These are phyloP conservation scores for Sipha maydis DNA, from an alignment of 2,888 invertebrate species.

Conservation along the genomic window DNA sequence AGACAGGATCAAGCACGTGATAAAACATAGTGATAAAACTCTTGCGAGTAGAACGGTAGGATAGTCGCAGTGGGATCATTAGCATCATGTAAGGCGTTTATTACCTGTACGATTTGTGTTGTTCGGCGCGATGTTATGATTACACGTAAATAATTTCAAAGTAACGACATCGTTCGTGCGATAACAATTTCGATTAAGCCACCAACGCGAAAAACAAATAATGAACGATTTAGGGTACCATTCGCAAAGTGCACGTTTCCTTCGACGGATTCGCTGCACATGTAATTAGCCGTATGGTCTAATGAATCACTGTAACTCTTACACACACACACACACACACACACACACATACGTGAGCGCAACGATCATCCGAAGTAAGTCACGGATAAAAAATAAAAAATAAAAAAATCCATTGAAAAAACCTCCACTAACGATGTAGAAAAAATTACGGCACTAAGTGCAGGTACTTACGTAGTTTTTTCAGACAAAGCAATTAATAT, in stretches of 20 bases:
- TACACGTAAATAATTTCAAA: neutral
- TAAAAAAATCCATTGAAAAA: neutral
- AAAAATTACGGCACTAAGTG: neutral
- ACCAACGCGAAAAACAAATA: conserved; percentile 13
- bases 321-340: neutral
- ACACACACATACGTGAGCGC: neutral
- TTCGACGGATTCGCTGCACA: neutral
- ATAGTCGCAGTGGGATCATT: neutral
- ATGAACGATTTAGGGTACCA: neutral
- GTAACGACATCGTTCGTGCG: neutral
- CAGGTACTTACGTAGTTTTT: neutral
- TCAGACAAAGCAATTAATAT: neutral
- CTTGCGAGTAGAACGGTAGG: neutral
- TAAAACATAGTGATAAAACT: neutral
- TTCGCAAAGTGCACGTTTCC: neutral
- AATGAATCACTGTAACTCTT: neutral
- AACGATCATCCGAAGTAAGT: neutral
- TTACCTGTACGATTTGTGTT: neutral
- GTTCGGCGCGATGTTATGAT: neutral
- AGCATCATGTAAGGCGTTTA: neutral
- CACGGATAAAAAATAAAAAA: neutral
- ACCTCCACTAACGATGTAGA: neutral
- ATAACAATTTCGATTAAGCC: conserved; percentile 1
- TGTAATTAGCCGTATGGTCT: neutral
- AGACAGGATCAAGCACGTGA: neutral